Conservation (phyloP, 1,140 invertebrate species). For the Apis dorsata region DNA sequence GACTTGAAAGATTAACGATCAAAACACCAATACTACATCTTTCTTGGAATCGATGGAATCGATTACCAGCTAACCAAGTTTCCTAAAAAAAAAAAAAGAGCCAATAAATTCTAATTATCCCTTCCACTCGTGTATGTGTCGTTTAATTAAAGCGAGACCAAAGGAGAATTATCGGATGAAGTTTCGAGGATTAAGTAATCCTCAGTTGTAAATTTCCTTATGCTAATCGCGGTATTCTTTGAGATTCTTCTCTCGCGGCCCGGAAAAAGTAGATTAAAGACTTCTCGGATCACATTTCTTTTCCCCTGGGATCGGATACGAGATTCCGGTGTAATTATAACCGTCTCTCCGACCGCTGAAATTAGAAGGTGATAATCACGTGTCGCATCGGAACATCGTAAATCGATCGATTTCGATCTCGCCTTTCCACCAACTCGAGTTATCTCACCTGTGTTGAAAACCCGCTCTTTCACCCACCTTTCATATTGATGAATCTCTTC, state of each 20-base stretch:
- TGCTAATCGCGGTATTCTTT: slow-evolving; percentile 17
- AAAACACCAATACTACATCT: background rate
- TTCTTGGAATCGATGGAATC: slow-evolving; percentile 19
- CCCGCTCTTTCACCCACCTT: background rate
- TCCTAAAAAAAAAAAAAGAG: background rate
- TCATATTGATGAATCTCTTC: background rate
- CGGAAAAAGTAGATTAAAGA: slow-evolving; percentile 35
- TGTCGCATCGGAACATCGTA: slow-evolving; percentile 19
- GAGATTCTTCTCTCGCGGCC: background rate
- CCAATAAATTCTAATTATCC: slow-evolving; percentile 42
- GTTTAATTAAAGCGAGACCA: slow-evolving; percentile 33
- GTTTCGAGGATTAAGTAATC: slow-evolving; percentile 16
- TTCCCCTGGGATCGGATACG: background rate
- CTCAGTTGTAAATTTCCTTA: slow-evolving; percentile 38
- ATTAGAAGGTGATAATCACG: slow-evolving; percentile 40
- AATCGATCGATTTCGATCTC: slow-evolving; percentile 27
- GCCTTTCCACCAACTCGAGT: no score
- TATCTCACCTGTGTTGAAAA: background rate
- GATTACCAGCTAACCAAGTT: background rate
- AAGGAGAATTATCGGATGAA: slow-evolving; percentile 23
- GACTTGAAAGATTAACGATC: background rate
- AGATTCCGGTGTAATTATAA: slow-evolving; percentile 33
- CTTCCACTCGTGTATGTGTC: background rate
- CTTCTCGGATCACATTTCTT: background rate
- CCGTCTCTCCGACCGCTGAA: background rate